Conservation (phyloP, 2,797 vertebrate genomes). For the Aratinga solstitialis region DNA sequence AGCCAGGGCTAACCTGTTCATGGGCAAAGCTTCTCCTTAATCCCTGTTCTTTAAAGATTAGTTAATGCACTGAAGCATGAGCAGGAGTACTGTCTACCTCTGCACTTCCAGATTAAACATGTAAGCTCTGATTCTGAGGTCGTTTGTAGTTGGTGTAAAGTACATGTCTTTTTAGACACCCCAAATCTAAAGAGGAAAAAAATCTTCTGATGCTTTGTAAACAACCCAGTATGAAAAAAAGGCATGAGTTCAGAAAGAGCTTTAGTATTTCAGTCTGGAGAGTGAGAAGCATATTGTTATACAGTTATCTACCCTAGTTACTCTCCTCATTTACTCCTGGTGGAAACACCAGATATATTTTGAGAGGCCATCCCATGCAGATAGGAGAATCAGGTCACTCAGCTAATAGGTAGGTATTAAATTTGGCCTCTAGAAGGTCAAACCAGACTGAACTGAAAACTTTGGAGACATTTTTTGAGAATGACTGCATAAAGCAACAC, state of each 20-base stretch:
- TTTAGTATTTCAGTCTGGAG: neutral
- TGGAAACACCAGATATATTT: neutral
- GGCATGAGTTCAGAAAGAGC: neutral
- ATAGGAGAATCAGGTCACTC: neutral
- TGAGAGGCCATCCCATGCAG: neutral
- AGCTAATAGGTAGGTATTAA: neutral
- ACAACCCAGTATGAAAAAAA: neutral
- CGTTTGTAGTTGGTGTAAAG: neutral
- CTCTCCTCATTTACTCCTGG: neutral
- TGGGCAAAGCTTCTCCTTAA: constrained; percentile 26
- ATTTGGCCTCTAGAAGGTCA: neutral
- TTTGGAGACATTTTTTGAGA: neutral
- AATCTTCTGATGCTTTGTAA: neutral
- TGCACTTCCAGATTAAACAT: neutral
- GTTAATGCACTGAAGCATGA: constrained; percentile 34
- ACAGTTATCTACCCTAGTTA: neutral
- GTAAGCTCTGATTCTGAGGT: neutral
- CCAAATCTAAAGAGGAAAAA: neutral
- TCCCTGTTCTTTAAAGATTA: constrained; percentile 43
- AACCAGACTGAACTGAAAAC: neutral
- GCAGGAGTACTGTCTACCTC: neutral
- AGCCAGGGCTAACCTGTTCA: neutral
- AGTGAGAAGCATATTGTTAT: neutral
- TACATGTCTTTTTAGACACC: neutral
- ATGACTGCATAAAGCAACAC: neutral